Base-by-base conservation (phyloP, 2,113 vertebrate species). In the Spheniscus mendiculus region DNA sequence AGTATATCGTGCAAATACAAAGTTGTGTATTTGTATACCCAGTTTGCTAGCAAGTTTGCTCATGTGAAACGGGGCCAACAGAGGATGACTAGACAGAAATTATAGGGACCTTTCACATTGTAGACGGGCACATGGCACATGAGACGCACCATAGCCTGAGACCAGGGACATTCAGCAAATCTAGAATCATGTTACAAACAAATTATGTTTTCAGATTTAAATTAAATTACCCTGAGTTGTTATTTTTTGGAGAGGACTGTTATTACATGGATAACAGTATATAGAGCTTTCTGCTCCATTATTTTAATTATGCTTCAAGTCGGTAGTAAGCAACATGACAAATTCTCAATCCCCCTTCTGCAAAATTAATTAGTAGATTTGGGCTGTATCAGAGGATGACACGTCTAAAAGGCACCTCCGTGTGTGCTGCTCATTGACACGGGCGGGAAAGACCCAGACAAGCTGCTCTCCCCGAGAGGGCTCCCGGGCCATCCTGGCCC, bases 1-100 rank as follows among this genome's bases (percentile, higher is more conserved):
- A n/a, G 58, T 42, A 58, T 62, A 81, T 87, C 2, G 4, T 63
- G 73, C 74, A 90, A 94, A 93, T 94, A 96, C 11, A 52, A 90
- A 93, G 78, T 94, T 85, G 90, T 42, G 42, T 42, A 42, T 42
- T 42, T 42, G 42, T 42, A 42, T 42, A 42, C 7, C 4, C 72
- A 45, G 79, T 90, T 93, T 93, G 79, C 73, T 85, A 94, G 73
- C 42, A 71, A 71, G 80, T 90, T 93, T 93, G 67, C 45, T 89
- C 12, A 38, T 86, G 47, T 83, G 87, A 94, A 90, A 83, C 8
- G 1, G 22, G 8, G 87, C 83, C 92, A 91, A 82, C n/a, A n/a
- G 91, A 86, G 84, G 23, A 53, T 91, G 76, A 95, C 70, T 89
- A 38, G 72, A 52, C 80, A 86, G 74, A 91, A 96, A 83, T 63